Base-by-base conservation (phyloP, 2,797 vertebrate genomes). In the Pelodytes ibericus region DNA sequence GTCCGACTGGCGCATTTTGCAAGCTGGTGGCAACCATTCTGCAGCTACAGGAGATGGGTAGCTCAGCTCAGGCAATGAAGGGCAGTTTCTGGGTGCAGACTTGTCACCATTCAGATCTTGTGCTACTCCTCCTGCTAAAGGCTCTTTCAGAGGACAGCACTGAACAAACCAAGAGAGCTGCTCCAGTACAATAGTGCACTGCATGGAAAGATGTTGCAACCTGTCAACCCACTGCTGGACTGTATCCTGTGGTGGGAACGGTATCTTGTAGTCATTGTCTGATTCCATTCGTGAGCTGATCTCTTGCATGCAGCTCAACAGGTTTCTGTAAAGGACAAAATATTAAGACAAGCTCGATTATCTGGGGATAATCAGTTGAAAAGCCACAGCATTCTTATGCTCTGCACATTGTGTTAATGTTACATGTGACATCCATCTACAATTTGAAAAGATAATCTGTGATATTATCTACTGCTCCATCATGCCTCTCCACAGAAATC, bases 111-210 rank as follows among this genome's bases (percentile, higher is more conserved):
- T 44, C 72, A 58, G 8, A 30, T 59, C 27, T 80, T 65, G 25
- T 49, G 84, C 82, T 53, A 25, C 44, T 36, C 20, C 74, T 44
- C 77, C 69, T 56, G 13, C 22, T 11, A 24, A 6, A 36, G 47
- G 31, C 24, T 82, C 80, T 25, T 87, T 88, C 80, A 89, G 87
- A 0, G 98, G 96, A 80, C 97, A 99, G 85, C 95, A 95, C 39
- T 95, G 94, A 3, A 97, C 80, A 82, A 98, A 85, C 95, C 94
- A 96, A 33, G 84, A 85, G 8, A 98, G 82, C 84, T 99, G 95
- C 84, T 96, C 90, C 0, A 99, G 88, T 58, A 92, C 81, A 24
- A 91, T 81, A 72, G 86, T 26, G n/a, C 92, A 94, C 82, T 96
- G 96, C 83, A 92, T 90, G 2, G 90, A 87, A 80, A 96, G 88